Evolutionary conservation across 2,113 vertebrate species (phyloP), one percentile per base, ranked within the genome.

Genomic region (Pollachius pollachius): DNA sequence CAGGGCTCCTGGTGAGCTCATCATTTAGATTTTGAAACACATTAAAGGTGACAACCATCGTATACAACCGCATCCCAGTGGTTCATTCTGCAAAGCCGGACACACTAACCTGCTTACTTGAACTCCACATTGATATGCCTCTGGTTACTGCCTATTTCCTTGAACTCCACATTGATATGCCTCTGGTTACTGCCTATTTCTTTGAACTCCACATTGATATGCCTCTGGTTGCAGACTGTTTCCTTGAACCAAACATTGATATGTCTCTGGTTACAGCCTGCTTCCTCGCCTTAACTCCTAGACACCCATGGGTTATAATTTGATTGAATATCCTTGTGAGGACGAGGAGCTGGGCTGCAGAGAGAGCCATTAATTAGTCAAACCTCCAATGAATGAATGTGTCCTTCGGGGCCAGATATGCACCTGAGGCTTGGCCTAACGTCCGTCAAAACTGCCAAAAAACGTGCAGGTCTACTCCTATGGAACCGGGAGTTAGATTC

Each of bases 31-130:
- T 34, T 34, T 34, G 4, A 48, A 13, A 48, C 41, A 48, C 41
- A 48, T 9, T 13, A 48, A 48, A 9, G 41, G 41, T 7, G 12
- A 48, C 9, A 48, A 48, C 41, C 41, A 48, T 48, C 5, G 41
- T 11, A 48, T 48, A 65, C 59, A 25, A 48, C 23, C 69, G 71
- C 67, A 16, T 27, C 48, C 61, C 64, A 30, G 30, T 48, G 27
- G 62, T 15, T 52, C 19, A 72, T 77, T 62, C 69, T 75, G 61
- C 41, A 48, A 75, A 19, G 58, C 67, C 67, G 85, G 80, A 87
- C 77, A 74, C 21, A 87, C 68, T 84, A 83, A 84, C 75, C 77
- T 56, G 41, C 72, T 78, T n/a, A n/a, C 60, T 54, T 62, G 71
- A 64, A 69, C 62, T 71, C 13, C 58, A 6, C 64, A 60, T 64